phyloP scores from a whole-genome alignment of 2,888 invertebrate genomes.

The Cybosia mesomella region DNA sequence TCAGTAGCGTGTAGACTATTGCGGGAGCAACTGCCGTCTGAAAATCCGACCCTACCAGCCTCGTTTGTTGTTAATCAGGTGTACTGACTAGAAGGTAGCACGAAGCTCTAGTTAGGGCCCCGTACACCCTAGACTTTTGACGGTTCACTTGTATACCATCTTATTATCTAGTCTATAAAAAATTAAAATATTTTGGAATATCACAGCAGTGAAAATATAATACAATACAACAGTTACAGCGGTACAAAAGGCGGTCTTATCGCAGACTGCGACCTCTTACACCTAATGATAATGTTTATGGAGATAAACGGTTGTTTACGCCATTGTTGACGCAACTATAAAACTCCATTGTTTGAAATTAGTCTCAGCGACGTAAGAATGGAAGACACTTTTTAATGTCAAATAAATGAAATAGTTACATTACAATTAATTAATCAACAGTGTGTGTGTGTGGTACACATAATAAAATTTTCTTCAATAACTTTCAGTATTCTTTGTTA shows the following conservation, averaged over 20 bases:
- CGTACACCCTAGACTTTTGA: neutral
- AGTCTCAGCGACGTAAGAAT: neutral
- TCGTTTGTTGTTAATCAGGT: neutral
- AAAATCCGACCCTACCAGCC: too few relatives aligned
- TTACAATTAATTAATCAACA: too few relatives aligned
- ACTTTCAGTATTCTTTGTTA: too few relatives aligned
- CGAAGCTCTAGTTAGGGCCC: neutral
- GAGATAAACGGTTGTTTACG: conserved; percentile 9
- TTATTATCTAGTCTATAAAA: neutral
- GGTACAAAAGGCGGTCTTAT: neutral
- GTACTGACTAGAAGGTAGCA: neutral
- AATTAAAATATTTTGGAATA: neutral
- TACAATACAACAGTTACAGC: neutral
- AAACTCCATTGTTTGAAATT: conserved; percentile 3
- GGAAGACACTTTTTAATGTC: neutral
- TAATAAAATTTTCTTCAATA: too few relatives aligned
- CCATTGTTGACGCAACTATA: neutral
- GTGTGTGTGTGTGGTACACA: too few relatives aligned
- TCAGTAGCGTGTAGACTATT: too few relatives aligned
- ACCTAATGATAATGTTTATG: conserved; percentile 5
- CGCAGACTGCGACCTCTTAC: conserved; percentile 1
- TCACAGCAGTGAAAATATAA: neutral
- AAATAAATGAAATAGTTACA: neutral
- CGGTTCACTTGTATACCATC: neutral
- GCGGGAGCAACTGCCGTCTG: too few relatives aligned